phyloP scores from a whole-genome alignment of 2,888 invertebrate genomes.

The Sympetrum striolatum region DNA sequence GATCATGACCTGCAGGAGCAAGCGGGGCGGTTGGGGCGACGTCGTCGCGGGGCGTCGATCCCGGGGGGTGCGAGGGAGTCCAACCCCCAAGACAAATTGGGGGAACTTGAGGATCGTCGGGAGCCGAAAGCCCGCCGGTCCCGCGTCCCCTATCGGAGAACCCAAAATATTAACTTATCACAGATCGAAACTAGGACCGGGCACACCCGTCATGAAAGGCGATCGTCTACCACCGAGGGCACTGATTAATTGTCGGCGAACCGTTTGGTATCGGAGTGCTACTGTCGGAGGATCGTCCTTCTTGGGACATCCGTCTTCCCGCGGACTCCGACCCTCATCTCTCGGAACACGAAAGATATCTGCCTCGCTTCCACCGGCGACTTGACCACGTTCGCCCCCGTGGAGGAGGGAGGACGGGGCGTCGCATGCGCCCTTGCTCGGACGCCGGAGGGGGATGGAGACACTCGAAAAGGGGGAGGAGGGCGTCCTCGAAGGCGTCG shows the following conservation, averaged over 20 bases:
- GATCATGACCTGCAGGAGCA: slow-evolving; percentile 25
- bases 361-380: not conserved
- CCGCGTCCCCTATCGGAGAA: not conserved
- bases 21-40: not conserved
- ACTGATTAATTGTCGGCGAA: not conserved
- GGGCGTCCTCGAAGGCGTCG: no score
- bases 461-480: not conserved
- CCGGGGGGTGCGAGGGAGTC: not conserved
- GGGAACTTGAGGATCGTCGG: not conserved
- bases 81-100: not conserved
- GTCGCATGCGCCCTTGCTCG: not conserved
- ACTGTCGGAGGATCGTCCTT: no score
- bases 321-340: not conserved
- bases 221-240: not conserved
- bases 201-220: not conserved
- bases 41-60: slow-evolving; percentile 24
- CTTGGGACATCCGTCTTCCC: not conserved
- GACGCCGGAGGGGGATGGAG: not conserved
- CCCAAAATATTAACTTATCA: not conserved
- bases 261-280: not conserved
- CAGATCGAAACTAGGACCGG: not conserved
- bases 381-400: not conserved
- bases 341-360: not conserved
- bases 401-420: not conserved
- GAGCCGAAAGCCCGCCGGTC: not conserved